These are phyloP conservation scores for Neolamprologus cancellatus DNA, from an alignment of 2,113 vertebrate species.

Conservation along the genomic window DNA sequence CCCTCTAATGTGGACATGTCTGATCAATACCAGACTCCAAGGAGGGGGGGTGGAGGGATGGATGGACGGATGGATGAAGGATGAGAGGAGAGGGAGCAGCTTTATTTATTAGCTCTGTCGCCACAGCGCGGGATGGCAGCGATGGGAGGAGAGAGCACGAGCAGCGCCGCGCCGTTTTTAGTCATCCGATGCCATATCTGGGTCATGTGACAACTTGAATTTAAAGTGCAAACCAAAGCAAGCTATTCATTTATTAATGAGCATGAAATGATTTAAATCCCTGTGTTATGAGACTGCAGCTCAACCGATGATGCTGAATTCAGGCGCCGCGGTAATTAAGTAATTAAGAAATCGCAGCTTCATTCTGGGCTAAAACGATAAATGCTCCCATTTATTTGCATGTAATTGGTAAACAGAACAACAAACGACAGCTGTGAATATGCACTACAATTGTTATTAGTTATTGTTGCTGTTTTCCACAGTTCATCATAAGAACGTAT, in stretches of 20 bases:
- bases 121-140: not conserved
- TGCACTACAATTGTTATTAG: rapidly evolving
- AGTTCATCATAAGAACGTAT: not conserved
- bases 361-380: not conserved
- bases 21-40: conserved; percentile 78
- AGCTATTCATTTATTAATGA: not conserved
- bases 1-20: conserved; percentile 72
- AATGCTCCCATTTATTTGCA: not conserved
- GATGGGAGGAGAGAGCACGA: not conserved
- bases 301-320: not conserved
- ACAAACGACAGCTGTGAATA: not conserved
- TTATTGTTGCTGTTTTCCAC: not conserved
- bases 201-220: not conserved
- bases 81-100: conserved; percentile 38
- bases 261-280: not conserved
- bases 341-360: not conserved
- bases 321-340: not conserved
- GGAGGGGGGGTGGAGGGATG: conserved; percentile 33
- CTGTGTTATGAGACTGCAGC: not conserved
- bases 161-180: rapidly evolving
- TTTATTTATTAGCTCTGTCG: conserved; percentile 32
- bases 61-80: conserved; percentile 29
- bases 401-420: not conserved
- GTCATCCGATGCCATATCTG: not conserved
- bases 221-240: not conserved